These are phyloP conservation scores for Pseudopipra pipra DNA, from an alignment of 2,113 vertebrate species.

Conservation along the genomic window DNA sequence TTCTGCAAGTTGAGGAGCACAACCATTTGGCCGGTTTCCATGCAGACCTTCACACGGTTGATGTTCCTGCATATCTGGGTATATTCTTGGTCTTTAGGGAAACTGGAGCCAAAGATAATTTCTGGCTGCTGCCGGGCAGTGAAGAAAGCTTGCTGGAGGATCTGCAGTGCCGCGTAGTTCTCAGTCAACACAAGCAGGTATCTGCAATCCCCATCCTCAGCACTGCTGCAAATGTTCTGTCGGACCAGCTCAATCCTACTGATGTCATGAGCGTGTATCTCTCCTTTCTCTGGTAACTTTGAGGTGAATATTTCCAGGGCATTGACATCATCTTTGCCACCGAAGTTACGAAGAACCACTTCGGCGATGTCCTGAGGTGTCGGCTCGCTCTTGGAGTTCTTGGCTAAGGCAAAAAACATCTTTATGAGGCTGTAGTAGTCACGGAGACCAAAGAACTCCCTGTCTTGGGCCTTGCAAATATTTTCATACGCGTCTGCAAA, in stretches of 20 bases:
- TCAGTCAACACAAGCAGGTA: slow-evolving; percentile 92
- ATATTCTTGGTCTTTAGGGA: slow-evolving; percentile 94
- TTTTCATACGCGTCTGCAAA: slow-evolving; percentile 86
- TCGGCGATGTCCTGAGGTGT: slow-evolving; percentile 72
- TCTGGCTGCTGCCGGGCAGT: slow-evolving; percentile 81
- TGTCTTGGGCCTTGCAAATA: slow-evolving; percentile 78
- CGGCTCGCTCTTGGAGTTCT: slow-evolving; percentile 67
- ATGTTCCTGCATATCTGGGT: slow-evolving; percentile 95
- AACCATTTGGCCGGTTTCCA: slow-evolving; percentile 91
- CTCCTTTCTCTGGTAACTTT: slow-evolving; percentile 29
- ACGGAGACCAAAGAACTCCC: slow-evolving; percentile 93
- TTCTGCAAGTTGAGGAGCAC: slow-evolving; percentile 94
- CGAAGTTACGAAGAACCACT: slow-evolving; percentile 91
- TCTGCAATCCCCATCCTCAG: slow-evolving; percentile 82
- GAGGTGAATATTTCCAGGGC: slow-evolving; percentile 81
- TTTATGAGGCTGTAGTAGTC: slow-evolving; percentile 98
- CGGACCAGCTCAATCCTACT: slow-evolving; percentile 81
- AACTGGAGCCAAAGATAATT: slow-evolving; percentile 95
- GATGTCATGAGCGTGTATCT: slow-evolving; percentile 46
- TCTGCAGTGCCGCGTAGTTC: slow-evolving; percentile 90
- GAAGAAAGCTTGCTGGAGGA: slow-evolving; percentile 87
- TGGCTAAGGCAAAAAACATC: slow-evolving; percentile 87
- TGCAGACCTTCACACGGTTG: slow-evolving; percentile 94
- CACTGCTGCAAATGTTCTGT: slow-evolving; percentile 80
- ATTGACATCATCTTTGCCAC: slow-evolving; percentile 83